Base-by-base conservation (phyloP, 1,140 invertebrate species). In the Pseudomyrmex pallidus region DNA sequence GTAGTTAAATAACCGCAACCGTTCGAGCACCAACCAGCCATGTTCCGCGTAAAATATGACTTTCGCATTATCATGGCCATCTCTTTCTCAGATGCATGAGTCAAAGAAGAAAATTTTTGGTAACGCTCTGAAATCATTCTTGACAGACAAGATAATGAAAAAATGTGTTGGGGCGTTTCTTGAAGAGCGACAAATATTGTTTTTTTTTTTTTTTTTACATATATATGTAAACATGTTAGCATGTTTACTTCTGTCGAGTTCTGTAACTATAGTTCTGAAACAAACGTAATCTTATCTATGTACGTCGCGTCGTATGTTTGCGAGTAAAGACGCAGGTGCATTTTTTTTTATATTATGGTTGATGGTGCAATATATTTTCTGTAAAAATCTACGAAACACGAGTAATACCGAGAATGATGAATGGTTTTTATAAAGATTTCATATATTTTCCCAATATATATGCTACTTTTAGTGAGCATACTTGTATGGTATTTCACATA, bases 301-400 rank as follows among this genome's bases (percentile, higher is more conserved):
- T 35, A 35, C 35, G 5, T 35, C 46, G 72, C 17, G 17, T 77
- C 46, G 20, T 68, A 57, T 68, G 25, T 72, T 57, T 15, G 50
- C 77, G 20, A 46, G 57, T 13, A 46, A 85, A 82, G 54, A 82
- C 59, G 48, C 85, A 59, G 64, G 15, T 57, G 56, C 52, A 82
- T 48, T 70, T 63, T 85, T 63, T 57, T 82, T 62, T n/a, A 7
- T 48, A 35, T 74, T 73, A 68, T 62, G 17, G 13, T 8, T 50
- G 44, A 77, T 48, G 15, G 20, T 13, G 5, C 62, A 72, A 86
- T 86, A 86, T 85, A 86, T 85, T 82, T 86, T 85, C 57, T 56
- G 56, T 44, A 63, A 68, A 68, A 82, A 82, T 82, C 25, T 57
- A 62, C 35, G 68, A 13, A 52, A 66, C 66, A 52, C 12, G 46